These are phyloP conservation scores for Phengaris arion DNA, from an alignment of 2,888 invertebrate genomes.

Conservation along the genomic window DNA sequence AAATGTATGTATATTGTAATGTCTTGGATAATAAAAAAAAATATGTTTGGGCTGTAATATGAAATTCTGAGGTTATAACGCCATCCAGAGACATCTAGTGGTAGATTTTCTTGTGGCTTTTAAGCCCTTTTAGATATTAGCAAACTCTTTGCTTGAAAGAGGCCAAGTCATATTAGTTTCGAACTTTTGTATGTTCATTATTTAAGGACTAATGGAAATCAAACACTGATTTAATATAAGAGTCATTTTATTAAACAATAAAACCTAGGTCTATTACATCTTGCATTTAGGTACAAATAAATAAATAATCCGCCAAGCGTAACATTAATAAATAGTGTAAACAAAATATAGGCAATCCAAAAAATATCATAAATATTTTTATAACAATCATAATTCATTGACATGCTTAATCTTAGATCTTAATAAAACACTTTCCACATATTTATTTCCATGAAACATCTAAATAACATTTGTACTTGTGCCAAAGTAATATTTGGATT, in stretches of 20 bases:
- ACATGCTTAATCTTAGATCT: slow-evolving; percentile 16
- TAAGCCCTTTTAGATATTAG: not conserved
- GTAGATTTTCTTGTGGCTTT: not conserved
- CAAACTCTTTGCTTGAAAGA: not conserved
- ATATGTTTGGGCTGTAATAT: no score
- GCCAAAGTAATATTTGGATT: slow-evolving; percentile 5
- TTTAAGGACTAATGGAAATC: not conserved
- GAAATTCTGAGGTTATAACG: not conserved
- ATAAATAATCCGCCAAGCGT: slow-evolving; percentile 30
- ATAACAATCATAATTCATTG: slow-evolving; percentile 16
- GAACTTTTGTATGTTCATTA: no score
- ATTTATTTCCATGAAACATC: not conserved
- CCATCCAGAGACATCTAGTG: not conserved
- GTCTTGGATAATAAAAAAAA: no score
- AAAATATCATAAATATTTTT: not conserved
- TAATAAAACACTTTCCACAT: slow-evolving; percentile 19
- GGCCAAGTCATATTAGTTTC: no score
- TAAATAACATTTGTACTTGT: slow-evolving; percentile 18
- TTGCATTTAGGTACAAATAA: slow-evolving; percentile 17
- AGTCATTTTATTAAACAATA: slow-evolving; percentile 29
- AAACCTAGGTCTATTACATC: slow-evolving; percentile 22
- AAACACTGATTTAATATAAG: not conserved
- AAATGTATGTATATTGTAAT: no score
- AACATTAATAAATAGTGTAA: slow-evolving; percentile 22
- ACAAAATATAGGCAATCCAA: slow-evolving; percentile 12